Base-by-base conservation (phyloP, 2,113 vertebrate species). In the Hippocampus mohnikei region DNA sequence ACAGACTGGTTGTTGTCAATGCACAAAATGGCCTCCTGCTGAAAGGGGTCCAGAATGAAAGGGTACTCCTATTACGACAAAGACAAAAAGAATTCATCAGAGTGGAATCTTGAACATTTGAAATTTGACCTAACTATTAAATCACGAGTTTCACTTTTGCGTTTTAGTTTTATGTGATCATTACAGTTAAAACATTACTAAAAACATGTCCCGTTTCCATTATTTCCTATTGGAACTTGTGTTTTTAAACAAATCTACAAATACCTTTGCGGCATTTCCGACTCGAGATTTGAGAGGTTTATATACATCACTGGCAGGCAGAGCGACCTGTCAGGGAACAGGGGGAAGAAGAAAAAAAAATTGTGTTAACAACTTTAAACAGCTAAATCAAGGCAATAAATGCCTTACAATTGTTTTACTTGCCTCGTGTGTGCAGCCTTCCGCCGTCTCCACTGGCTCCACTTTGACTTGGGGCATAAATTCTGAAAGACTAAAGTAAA, bases 1-100 rank as follows among this genome's bases (percentile, higher is more conserved):
- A 99, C 97, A 53, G 97, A 99, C 84, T 99, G 95, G 73, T 96
- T 98, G 85, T 99, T 99, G 89, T 99, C 97, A 5, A 99, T 94
- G 79, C 97, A 99, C 33, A 97, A 90, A 81, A 99, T 93, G 75
- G 97, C 96, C 88, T 99, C 96, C 52, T 95, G 94, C 88, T 99
- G 97, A 82, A 99, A 99, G 6, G 97, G 95, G 82, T 99, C 97
- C 29, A 99, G 94, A 83, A 97, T 85, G 78, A 99, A 99, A 0
- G 96, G 96, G 71, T 99, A 99, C 78, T 99, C 97, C 97, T 99
- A 85, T 13, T 33, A 90, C 86, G 69, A 73, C 72, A 55, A 83
- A 66, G 53, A 63, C 40, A 13, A 20, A 40, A 37, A 29, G 2
- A 37, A 15, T 25, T 37, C 12, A 37, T 46, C 48, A 50, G 48